Evolutionary conservation across 2,797 vertebrate species (phyloP).

Genomic region (Gymnopithys bicolor): DNA sequence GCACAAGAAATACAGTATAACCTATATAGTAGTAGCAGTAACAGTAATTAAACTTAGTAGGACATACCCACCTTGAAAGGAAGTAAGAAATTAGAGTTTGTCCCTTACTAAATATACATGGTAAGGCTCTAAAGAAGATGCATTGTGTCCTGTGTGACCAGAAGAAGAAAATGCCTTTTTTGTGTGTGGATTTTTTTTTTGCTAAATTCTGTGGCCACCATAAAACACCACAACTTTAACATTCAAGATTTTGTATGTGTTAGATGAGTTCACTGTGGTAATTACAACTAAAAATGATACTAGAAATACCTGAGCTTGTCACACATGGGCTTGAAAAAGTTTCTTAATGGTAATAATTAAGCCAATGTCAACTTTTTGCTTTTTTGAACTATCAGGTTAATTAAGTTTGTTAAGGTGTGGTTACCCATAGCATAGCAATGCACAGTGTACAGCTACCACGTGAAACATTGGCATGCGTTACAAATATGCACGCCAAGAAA

Average conservation of each 20-base stretch:
- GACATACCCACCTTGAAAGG: not conserved
- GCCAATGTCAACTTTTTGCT: not conserved
- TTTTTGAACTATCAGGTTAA: not conserved
- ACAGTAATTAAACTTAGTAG: not conserved
- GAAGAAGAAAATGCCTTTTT: fast-evolving
- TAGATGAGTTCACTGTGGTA: not conserved
- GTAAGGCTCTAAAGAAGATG: not conserved
- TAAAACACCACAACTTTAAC: not conserved
- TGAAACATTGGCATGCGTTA: not conserved
- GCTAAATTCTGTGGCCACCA: not conserved
- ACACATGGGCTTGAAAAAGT: not conserved
- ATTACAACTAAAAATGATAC: not conserved
- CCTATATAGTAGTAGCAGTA: not conserved
- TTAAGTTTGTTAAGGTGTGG: not conserved
- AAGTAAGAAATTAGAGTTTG: not conserved
- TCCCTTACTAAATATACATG: not conserved
- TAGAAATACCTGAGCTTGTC: not conserved
- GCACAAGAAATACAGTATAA: not conserved
- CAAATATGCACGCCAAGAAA: not conserved
- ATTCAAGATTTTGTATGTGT: not conserved
- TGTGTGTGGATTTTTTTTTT: too few relatives aligned
- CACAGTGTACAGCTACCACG: not conserved
- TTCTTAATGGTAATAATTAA: not conserved
- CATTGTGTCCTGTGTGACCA: not conserved
- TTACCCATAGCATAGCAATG: not conserved